Evolutionary conservation across 1,140 invertebrate genomes (phyloP).

Genomic region (Drosophila grimshawi): DNA sequence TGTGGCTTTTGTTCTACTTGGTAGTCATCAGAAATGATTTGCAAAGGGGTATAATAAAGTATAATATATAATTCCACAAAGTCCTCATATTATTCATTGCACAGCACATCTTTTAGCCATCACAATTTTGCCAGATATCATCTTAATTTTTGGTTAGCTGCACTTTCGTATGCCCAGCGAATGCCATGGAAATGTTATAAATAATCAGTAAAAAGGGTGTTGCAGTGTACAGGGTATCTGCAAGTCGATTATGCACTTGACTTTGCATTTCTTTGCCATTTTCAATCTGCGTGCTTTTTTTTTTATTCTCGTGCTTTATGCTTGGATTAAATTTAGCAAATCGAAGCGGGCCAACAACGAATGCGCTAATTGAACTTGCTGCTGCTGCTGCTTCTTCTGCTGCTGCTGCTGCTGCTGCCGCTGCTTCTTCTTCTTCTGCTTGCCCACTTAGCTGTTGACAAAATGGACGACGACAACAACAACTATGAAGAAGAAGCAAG

Average conservation of each 20-base stretch:
- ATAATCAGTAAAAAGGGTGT: too few species aligned
- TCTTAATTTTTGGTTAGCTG: too few species aligned
- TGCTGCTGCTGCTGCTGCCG: slow-evolving; percentile 8
- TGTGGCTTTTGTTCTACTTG: slow-evolving; percentile 15
- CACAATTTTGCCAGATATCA: too few species aligned
- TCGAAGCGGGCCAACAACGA: slow-evolving; percentile 57
- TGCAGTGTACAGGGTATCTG: not conserved
- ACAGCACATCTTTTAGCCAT: too few species aligned
- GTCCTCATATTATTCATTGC: too few species aligned
- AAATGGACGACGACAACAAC: slow-evolving; percentile 42
- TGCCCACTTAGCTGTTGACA: slow-evolving; percentile 29
- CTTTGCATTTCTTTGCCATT: slow-evolving; percentile 2
- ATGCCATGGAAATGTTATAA: too few species aligned
- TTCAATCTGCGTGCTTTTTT: slow-evolving; percentile 26
- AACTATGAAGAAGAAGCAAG: slow-evolving; percentile 13
- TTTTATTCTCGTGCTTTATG: slow-evolving; percentile 66
- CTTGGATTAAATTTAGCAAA: slow-evolving; percentile 81
- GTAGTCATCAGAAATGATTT: not conserved
- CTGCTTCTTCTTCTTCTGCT: slow-evolving; percentile 14
- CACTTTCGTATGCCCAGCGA: too few species aligned
- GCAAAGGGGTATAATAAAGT: not conserved
- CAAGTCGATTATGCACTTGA: not conserved
- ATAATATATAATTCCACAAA: too few species aligned
- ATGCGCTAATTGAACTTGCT: slow-evolving; percentile 76
- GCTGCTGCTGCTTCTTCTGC: slow-evolving; percentile 16